Evolutionary conservation across 2,888 invertebrate genomes (phyloP), one percentile per base, ranked within the genome.

Genomic region (Lycia hirtaria): DNA sequence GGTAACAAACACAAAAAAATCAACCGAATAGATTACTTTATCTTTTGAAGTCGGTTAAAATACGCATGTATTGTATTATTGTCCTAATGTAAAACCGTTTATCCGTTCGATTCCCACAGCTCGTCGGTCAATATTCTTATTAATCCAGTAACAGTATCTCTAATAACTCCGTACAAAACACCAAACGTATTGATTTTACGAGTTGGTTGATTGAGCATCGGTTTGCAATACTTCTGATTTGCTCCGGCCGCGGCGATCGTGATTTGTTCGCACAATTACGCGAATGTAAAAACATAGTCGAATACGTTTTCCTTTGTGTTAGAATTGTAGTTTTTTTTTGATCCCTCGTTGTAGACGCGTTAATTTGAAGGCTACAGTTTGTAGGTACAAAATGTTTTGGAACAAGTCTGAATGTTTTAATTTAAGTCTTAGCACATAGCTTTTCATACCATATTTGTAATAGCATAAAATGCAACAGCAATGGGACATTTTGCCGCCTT

Each of bases 131-230:
- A 48, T 48, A 56, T 49, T 40, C 20, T 56, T 45, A 56, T 56
- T 33, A 58, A 52, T 50, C 40, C 51, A 17, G 38, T 51, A 51
- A 51, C 52, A 47, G 56, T 51, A 51, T 10, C 9, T 40, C 40
- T 47, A 45, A 56, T 50, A 38, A 50, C 45, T 57, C 47, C 26
- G 12, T 28, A 58, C 48, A 48, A 53, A 43, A 52, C 57, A 53
- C 32, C 52, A 30, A 43, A 30, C 48, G 57, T 52, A 58, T 58
- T 58, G 52, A 52, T 58, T 58, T 58, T 48, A 58, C 53, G 19
- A 43, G 33, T 10, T 19, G 17, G 37, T 48, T 57, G 57, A 57
- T 58, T 58, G 57, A 43, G 47, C 37, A 32, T 53, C 53, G 37
- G 57, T 37, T 58, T 56, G 57, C 57, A 41, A 58, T 52, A 56